Conservation (phyloP, 2,888 invertebrate genomes). For the Scelioninae gen. 1 region DNA sequence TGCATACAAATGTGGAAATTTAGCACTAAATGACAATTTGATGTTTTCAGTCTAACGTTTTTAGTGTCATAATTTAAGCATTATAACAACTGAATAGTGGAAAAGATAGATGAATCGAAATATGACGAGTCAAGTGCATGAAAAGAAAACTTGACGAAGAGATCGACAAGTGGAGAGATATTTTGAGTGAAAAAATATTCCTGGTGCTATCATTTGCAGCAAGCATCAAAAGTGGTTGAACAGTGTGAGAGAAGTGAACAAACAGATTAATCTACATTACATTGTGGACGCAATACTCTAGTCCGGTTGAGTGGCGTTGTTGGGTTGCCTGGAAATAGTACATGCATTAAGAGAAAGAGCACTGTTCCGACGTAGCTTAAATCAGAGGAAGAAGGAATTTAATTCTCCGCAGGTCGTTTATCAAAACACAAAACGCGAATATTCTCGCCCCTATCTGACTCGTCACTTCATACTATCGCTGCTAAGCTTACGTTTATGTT, state of each 20-base stretch:
- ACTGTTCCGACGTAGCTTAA: constrained; percentile 14
- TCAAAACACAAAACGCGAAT: constrained; percentile 58
- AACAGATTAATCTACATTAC: constrained; percentile 63
- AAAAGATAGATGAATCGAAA: too few relatives aligned
- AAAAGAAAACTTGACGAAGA: too few relatives aligned
- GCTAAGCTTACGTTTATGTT: constrained; percentile 11
- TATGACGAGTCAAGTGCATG: too few relatives aligned
- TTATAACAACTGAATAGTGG: too few relatives aligned
- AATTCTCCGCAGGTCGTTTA: constrained; percentile 63
- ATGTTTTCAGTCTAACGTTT: too few relatives aligned
- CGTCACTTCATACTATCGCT: constrained; percentile 47
- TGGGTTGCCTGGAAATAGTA: constrained; percentile 40
- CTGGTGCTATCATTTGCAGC: constrained; percentile 14
- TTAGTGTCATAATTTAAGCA: too few relatives aligned
- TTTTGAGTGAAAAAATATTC: neutral
- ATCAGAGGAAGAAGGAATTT: constrained; percentile 60
- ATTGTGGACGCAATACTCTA: constrained; percentile 40
- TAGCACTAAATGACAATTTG: too few relatives aligned
- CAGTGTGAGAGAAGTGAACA: constrained; percentile 46
- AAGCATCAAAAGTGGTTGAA: constrained; percentile 14
- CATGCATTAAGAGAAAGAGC: constrained; percentile 37
- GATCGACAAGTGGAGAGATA: constrained; percentile 6
- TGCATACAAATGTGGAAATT: too few relatives aligned
- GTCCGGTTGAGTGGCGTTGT: constrained; percentile 49
- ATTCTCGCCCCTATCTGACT: constrained; percentile 36